Conservation (phyloP, 2,888 invertebrate genomes). For the Xestobium rufovillosum region DNA sequence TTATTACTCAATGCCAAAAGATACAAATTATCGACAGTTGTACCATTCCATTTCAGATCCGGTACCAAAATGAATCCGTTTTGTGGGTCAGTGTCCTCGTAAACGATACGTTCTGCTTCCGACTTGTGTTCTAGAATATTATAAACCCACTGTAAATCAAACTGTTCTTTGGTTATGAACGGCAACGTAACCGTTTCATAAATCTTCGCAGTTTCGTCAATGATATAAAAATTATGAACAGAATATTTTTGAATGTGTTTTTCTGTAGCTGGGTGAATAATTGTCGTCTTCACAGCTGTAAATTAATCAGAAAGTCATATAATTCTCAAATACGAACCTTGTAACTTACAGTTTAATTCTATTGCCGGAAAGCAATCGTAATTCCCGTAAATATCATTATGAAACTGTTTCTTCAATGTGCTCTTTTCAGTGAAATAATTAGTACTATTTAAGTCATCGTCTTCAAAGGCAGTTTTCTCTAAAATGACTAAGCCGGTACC, state of each 20-base stretch:
- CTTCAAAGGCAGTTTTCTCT: conserved; percentile 75
- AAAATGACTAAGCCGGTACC: conserved; percentile 65
- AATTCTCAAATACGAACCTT: conserved; percentile 8
- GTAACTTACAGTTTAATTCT: conserved; percentile 51
- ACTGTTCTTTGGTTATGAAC: conserved; percentile 62
- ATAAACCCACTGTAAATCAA: conserved; percentile 91
- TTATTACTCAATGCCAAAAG: conserved; percentile 71
- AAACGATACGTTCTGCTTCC: conserved; percentile 81
- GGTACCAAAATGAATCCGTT: conserved; percentile 84
- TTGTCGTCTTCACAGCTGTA: conserved; percentile 76
- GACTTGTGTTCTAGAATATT: conserved; percentile 90
- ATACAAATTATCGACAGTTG: conserved; percentile 69
- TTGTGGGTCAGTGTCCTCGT: conserved; percentile 68
- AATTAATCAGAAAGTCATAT: conserved; percentile 24
- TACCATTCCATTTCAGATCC: conserved; percentile 95
- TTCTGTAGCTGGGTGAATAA: conserved; percentile 90
- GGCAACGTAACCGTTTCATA: conserved; percentile 76
- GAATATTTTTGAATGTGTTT: conserved; percentile 86
- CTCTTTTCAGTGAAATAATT: conserved; percentile 56
- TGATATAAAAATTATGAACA: conserved; percentile 61
- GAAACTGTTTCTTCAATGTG: conserved; percentile 55
- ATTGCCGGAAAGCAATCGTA: conserved; percentile 58
- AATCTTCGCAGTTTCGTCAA: conserved; percentile 77
- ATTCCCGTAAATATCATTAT: conserved; percentile 80
- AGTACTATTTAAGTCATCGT: conserved; percentile 49